phyloP scores from a whole-genome alignment of 2,797 vertebrate species.

The Sebastes baramenuke region DNA sequence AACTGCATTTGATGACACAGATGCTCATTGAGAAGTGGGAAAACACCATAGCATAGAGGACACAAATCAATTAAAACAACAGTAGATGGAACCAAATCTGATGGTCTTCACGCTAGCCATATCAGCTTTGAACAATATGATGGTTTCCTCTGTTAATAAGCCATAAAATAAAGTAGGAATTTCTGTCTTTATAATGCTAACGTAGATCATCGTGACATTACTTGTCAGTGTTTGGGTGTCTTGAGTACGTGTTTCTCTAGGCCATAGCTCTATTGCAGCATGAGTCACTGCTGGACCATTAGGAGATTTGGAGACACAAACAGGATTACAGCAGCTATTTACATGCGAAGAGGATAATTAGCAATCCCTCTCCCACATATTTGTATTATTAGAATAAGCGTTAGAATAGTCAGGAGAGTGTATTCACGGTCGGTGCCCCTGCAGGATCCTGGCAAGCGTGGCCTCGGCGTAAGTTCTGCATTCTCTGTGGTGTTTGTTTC shows the following conservation, averaged over 20 bases:
- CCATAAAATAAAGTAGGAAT: not conserved
- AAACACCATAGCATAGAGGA: not conserved
- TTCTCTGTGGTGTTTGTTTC: constrained; percentile 48
- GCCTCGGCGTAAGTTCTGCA: constrained; percentile 12
- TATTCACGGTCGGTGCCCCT: constrained; percentile 39
- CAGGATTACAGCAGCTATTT: constrained; percentile 58
- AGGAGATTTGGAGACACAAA: constrained; percentile 46
- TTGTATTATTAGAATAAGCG: constrained; percentile 67
- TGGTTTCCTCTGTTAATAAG: not conserved
- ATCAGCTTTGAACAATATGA: not conserved
- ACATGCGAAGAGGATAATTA: constrained; percentile 77
- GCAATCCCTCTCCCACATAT: constrained; percentile 64
- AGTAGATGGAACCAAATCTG: not conserved
- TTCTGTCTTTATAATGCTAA: not conserved
- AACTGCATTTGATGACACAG: constrained; percentile 12
- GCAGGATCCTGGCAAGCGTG: constrained; percentile 7
- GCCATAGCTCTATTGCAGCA: constrained; percentile 30
- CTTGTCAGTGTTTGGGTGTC: constrained; percentile 8
- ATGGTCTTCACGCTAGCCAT: not conserved
- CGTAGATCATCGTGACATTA: not conserved
- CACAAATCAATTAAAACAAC: constrained; percentile 9
- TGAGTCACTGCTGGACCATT: constrained; percentile 58
- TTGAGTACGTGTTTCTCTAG: constrained; percentile 17
- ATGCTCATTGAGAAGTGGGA: constrained; percentile 2
- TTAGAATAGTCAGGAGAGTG: constrained; percentile 40